Evolutionary conservation across 2,888 invertebrate species (phyloP), one percentile per base, ranked within the genome.

Genomic region (Sesamia inferens): DNA sequence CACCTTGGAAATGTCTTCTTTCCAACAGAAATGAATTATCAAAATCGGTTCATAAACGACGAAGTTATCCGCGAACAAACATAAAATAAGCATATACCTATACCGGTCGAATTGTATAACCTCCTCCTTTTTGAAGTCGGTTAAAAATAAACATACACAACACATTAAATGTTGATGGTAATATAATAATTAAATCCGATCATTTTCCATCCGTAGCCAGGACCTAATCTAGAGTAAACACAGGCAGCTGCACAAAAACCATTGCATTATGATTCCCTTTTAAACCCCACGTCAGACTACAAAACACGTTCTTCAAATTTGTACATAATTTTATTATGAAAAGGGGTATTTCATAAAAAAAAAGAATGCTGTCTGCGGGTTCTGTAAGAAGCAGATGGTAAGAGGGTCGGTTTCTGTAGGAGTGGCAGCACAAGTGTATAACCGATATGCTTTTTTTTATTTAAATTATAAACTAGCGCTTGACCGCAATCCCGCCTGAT

Each of bases 241-340:
- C 24, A 31, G 22, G 57, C 16, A n/a, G 58, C 39, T 64, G 19
- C 64, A 59, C 71, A 55, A 54, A 55, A 79, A 63, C 71, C 71
- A 24, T 62, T 54, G 13, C 16, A 48, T 22, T 54, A 66, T 66
- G 64, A 59, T 57, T 61, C 68, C 51, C 19, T 24, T n/a, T 67
- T 80, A 74, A 80, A 42, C 69, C 81, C 16, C 13, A 3, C n/a
- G 3, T 31, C 59, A 22, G 55, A 54, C 67, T 55, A 70, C 44
- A 58, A 78, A 80, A 74, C 80, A 80, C 80, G 80, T 77, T 54
- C 65, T 48, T 68, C 64, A 44, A 51, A 22, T 57, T 55, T 47
- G 22, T 13, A 61, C 5, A 67, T 75, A 57, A 76, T 68, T 80
- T 73, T 72, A 76, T 69, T 66, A 79, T 24, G 14, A 76, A 80